Conservation (phyloP, 2,797 vertebrate species). For the Sebastes itinus region DNA sequence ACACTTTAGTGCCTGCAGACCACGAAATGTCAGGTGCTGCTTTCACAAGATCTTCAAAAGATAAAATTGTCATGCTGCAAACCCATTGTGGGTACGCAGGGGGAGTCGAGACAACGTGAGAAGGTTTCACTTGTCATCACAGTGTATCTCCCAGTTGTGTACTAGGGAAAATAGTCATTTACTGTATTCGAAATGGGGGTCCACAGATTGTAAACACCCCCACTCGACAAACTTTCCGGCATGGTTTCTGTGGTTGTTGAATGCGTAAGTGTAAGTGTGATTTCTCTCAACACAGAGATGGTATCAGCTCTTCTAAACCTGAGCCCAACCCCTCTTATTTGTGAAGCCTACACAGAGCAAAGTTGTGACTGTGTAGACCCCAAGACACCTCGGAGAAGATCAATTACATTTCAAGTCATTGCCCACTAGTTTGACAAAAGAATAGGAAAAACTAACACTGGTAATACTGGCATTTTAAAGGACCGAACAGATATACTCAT, state of each 20-base stretch:
- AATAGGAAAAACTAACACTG: background rate
- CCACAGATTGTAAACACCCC: constrained; percentile 67
- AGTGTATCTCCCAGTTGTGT: constrained; percentile 16
- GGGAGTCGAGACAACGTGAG: constrained; percentile 35
- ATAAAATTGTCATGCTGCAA: constrained; percentile 33
- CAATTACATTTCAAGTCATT: background rate
- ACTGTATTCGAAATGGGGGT: constrained; percentile 64
- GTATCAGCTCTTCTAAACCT: constrained; percentile 9
- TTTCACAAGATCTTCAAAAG: constrained; percentile 32
- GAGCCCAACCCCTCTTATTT: background rate
- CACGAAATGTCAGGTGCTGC: constrained; percentile 31
- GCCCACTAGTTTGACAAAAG: background rate
- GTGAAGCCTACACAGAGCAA: constrained; percentile 4
- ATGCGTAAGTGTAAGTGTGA: constrained; percentile 26
- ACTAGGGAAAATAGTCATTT: constrained; percentile 36
- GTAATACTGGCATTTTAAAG: too few relatives aligned
- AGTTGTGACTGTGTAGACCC: constrained; percentile 3
- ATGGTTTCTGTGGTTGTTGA: constrained; percentile 57
- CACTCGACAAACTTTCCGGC: constrained; percentile 39
- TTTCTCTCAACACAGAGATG: constrained; percentile 15
- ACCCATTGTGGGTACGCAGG: constrained; percentile 27
- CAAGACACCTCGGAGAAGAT: background rate
- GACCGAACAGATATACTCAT: background rate
- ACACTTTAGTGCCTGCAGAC: constrained; percentile 29
- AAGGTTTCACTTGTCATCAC: constrained; percentile 69